Evolutionary conservation across 2,888 invertebrate species (phyloP), one percentile per base, ranked within the genome.

Genomic region (Baccha elongata): DNA sequence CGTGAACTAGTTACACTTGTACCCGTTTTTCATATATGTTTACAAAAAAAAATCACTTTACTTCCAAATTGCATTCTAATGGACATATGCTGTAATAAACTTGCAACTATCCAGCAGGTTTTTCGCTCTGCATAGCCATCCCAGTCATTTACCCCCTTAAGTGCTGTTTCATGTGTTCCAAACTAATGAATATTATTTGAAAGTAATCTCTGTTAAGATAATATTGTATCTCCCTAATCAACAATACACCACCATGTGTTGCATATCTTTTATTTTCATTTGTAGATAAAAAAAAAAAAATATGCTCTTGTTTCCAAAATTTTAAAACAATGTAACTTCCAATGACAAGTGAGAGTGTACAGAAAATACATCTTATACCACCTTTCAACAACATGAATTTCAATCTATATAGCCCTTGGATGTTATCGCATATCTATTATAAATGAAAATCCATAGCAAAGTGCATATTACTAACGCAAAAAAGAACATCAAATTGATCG

Each of bases 401-500:
- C 5, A 68, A 37, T 52, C 35, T 17, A 37, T 17, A 37, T 80
- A 75, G 58, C 80, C 80, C 80, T 69, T 53, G n/a, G 72, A 64
- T 72, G 58, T 60, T 67, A 72, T 72, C 42, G 46, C 5, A 42
- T 10, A 35, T 35, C 3, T 32, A 79, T 53, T 17, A 67, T 71
- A 79, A 62, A 50, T 8, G 32, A 37, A 79, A 69, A 69, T 40
- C 32, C 62, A 44, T 17, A 7, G 23, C 46, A 60, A 67, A 62
- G 67, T 58, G 60, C 69, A 75, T 65, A 68, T 88, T 88, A 87
- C 89, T 89, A 87, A 86, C 88, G 87, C 86, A 87, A 86, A 90
- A 89, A 87, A 89, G 89, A 88, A 87, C 89, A 89, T 87, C 89
- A 90, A 90, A 90, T 90, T 90, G 90, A 89, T 90, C 89, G 89